phyloP scores from a whole-genome alignment of 2,113 vertebrate species.

The Petaurus breviceps region DNA sequence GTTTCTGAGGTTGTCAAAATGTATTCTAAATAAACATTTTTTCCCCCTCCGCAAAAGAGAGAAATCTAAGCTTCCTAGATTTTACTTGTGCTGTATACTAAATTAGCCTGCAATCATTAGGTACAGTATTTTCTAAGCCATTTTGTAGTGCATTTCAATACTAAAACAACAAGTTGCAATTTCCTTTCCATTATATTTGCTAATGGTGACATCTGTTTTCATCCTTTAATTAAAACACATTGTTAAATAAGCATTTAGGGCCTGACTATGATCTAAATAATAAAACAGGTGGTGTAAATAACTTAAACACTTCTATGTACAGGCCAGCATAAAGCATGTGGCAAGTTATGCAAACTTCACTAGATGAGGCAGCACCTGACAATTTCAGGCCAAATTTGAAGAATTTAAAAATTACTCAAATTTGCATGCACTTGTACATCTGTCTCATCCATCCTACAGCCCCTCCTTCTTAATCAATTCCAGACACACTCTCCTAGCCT shows the following conservation, averaged over 20 bases:
- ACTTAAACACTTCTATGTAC: slow-evolving; percentile 49
- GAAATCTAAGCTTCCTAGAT: slow-evolving; percentile 39
- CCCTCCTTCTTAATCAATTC: slow-evolving; percentile 50
- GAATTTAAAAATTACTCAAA: slow-evolving; percentile 44
- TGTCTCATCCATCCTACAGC: neutral
- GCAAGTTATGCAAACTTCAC: slow-evolving; percentile 19
- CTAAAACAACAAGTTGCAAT: slow-evolving; percentile 70
- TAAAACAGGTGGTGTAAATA: slow-evolving; percentile 52
- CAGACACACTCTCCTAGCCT: slow-evolving; percentile 34
- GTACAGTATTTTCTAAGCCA: slow-evolving; percentile 56
- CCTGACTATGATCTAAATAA: slow-evolving; percentile 56
- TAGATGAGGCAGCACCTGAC: neutral
- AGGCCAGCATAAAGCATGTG: slow-evolving; percentile 53
- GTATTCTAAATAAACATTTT: neutral
- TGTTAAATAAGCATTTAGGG: slow-evolving; percentile 53
- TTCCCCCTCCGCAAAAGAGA: slow-evolving; percentile 50
- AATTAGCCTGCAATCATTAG: slow-evolving; percentile 63
- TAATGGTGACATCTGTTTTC: slow-evolving; percentile 76
- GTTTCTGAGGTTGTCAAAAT: slow-evolving; percentile 39
- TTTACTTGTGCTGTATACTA: slow-evolving; percentile 1
- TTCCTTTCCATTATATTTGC: slow-evolving; percentile 75
- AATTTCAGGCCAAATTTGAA: slow-evolving; percentile 27
- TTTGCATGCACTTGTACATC: neutral
- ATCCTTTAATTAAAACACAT: slow-evolving; percentile 75
- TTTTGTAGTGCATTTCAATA: slow-evolving; percentile 63